Conservation (phyloP, 2,113 vertebrate genomes). For the Chloropsis cyanopogon region DNA sequence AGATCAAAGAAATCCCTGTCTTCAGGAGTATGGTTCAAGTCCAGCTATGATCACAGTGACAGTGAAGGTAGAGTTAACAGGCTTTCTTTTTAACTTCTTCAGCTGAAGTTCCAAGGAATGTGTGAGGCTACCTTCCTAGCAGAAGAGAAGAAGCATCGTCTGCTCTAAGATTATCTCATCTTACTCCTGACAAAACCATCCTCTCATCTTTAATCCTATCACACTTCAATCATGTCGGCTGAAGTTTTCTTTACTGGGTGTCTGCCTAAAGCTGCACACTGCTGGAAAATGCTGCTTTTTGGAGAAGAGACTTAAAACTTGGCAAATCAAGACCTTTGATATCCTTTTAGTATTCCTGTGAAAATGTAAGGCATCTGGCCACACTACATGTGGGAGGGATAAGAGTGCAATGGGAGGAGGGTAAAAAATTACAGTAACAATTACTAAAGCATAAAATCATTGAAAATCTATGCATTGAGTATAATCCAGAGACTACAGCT, state of each 20-base stretch:
- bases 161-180: background rate
- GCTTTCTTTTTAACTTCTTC: background rate
- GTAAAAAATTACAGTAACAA: constrained; percentile 18
- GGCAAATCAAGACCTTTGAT: constrained; percentile 47
- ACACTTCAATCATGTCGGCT: constrained; percentile 42
- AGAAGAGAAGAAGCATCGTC: background rate
- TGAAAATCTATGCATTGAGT: background rate
- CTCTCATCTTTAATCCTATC: constrained; percentile 37
- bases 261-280: constrained; percentile 47
- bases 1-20: background rate
- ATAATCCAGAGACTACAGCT: background rate
- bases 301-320: constrained; percentile 43
- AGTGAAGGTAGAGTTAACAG: background rate
- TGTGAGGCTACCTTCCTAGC: background rate
- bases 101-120: background rate
- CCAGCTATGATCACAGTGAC: background rate
- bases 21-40: background rate
- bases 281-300: constrained; percentile 41
- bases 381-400: constrained; percentile 13
- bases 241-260: constrained; percentile 36
- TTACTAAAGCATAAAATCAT: background rate
- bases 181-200: constrained; percentile 6
- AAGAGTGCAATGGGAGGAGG: background rate
- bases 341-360: constrained; percentile 27
- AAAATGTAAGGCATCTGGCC: constrained; percentile 44